Evolutionary conservation across 2,888 invertebrate species (phyloP), one percentile per base, ranked within the genome.

Genomic region (Flabesymbios commensalis): DNA sequence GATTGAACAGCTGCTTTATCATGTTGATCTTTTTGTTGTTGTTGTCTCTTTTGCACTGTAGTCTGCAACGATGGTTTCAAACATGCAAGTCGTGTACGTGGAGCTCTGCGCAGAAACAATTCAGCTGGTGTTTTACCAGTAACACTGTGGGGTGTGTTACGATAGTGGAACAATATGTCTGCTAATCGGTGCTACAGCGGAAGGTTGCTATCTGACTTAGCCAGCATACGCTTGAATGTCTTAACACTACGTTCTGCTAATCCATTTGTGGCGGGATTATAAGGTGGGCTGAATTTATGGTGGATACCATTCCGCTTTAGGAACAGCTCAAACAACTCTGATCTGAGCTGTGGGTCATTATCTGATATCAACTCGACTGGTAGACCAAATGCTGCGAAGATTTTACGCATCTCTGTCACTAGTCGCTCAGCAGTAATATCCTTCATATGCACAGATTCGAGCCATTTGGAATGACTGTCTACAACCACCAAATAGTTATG

Each of bases 361-460:
- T 49, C 49, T 26, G 28, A 26, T 5, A 49, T 10, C 10, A 49
- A 10, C 10, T 14, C 26, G 7, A 26, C 49, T 5, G 53, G 53
- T 32, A 53, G 53, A 36, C 53, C 53, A 53, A 36, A 7, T 5
- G 5, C 19, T 7, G 36, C n/a, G 39, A 53, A 36, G 5, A 53
- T 17, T 5, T 32, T 4, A 10, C 32, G 53, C 7, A 53, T 5
- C 5, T 17, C 36, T 7, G 5, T 22, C 4, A 49, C 19, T 14
- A 39, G 22, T 14, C 7, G 10, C 7, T 10, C n/a, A 7, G 36
- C 5, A 7, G 19, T 53, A 10, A 7, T 36, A 36, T 10, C 7
- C 14, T 22, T 49, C 49, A 49, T 49, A 10, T 7, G 49, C 10
- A 49, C 10, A 7, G 28, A 24, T 49, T 49, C 49, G 5, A 28